Evolutionary conservation across 2,888 invertebrate genomes (phyloP).

Genomic region (Byasa hedistus): DNA sequence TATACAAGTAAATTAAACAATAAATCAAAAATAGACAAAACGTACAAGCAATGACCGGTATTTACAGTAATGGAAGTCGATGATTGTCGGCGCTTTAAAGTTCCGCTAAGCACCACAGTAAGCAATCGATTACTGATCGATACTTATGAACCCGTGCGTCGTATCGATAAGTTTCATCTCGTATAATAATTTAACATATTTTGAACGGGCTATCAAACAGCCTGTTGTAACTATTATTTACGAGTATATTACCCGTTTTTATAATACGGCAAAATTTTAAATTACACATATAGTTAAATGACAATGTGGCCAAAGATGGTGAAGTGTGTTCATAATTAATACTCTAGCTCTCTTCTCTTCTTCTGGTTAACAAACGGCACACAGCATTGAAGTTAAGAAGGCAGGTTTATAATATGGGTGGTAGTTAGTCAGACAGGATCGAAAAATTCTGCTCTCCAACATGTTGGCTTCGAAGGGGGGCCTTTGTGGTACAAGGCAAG

Average conservation of each 20-base stretch:
- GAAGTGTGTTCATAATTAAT: too few species aligned
- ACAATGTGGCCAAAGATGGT: too few species aligned
- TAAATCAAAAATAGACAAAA: background rate
- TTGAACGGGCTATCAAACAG: conserved; percentile 39
- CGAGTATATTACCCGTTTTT: background rate
- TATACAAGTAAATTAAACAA: background rate
- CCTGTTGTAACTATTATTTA: conserved; percentile 23
- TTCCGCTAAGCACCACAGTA: conserved; percentile 39
- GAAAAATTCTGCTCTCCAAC: too few species aligned
- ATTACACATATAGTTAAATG: background rate
- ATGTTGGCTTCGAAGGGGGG: too few species aligned
- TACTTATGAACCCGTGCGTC: conserved; percentile 46
- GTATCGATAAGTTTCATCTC: conserved; percentile 47
- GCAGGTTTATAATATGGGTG: too few species aligned
- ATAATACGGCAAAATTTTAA: background rate
- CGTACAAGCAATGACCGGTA: background rate
- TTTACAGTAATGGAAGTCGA: conserved; percentile 28
- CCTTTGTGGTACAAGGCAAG: too few species aligned
- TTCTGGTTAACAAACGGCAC: too few species aligned
- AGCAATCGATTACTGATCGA: conserved; percentile 41
- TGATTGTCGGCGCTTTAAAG: conserved; percentile 38
- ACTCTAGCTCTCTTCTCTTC: too few species aligned
- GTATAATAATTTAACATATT: conserved; percentile 49
- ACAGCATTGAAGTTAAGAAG: too few species aligned
- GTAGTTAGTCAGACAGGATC: too few species aligned